Base-by-base conservation (phyloP, 1,140 invertebrate species). In the Delia radicum region DNA sequence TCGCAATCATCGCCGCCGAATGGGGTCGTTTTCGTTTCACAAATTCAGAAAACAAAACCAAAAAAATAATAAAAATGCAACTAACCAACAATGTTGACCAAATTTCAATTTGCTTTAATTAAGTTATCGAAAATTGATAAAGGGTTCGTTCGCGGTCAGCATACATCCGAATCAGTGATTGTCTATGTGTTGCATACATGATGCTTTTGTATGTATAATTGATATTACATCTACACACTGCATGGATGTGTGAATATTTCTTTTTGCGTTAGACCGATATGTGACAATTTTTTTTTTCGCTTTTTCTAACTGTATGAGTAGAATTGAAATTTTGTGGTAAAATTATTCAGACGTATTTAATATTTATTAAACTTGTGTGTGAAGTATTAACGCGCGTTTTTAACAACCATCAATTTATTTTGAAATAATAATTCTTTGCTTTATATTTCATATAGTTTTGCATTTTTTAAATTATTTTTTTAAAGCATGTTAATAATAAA, bases 81-180 rank as follows among this genome's bases (percentile, higher is more conserved):
- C 10, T 1, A 55, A 26, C 2, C 72, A 31, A 61, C 72, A 21
- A 12, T 55, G 10, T 61, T 61, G 72, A 73, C 72, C 72, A 73
- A 48, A 73, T 73, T 73, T 73, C 72, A 73, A 73, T 73, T 73
- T 73, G 72, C 33, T 73, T 73, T 73, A 73, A 73, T 73, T 73
- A 73, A 73, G 72, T 73, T 73, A 73, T 73, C 72, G 37, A 73
- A 73, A 73, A 73, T 73, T 73, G 42, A 73, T 73, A 73, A 73
- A 73, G 72, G 65, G 65, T 61, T 73, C 42, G 72, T 73, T 73
- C 33, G 72, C 27, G 72, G 72, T 61, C 42, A 37, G 6, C 18
- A 31, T 42, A 61, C 24, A 73, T 61, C 48, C 21, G 48, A 55
- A 55, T 55, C 10, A 24, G 48, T 55, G 48, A 55, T 55, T 55